Evolutionary conservation across 2,113 vertebrate genomes (phyloP).

Genomic region (Ptychochromis oligacanthus): DNA sequence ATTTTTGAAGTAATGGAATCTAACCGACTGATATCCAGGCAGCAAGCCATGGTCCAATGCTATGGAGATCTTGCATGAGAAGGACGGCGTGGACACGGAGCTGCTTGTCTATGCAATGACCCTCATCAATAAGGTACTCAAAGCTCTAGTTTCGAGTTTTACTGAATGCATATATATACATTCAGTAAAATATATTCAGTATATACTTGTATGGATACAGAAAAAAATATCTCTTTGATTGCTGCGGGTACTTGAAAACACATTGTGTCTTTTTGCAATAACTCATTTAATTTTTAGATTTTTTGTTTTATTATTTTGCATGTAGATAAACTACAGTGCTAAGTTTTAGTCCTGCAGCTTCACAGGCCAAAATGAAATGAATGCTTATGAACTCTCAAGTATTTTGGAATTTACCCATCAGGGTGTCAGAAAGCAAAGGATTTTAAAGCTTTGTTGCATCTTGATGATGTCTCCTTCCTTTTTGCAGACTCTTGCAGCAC

Average conservation of each 20-base stretch:
- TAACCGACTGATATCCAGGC: slow-evolving; percentile 69
- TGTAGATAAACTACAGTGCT: not conserved
- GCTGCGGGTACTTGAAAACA: not conserved
- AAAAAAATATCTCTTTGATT: too few species aligned
- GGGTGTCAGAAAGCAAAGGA: not conserved
- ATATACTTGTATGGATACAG: not conserved
- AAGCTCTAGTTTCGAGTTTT: not conserved
- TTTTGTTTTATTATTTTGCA: not conserved
- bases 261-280: not conserved
- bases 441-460: not conserved
- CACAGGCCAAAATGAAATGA: not conserved
- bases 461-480: not conserved
- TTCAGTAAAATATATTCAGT: too few species aligned
- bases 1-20: not conserved
- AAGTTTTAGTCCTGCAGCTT: not conserved
- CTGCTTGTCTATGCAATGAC: slow-evolving; percentile 94
- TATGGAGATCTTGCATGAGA: slow-evolving; percentile 94
- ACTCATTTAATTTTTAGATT: not conserved
- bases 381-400: not conserved
- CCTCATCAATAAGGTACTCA: slow-evolving; percentile 92
- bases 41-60: slow-evolving; percentile 87
- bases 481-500: slow-evolving; percentile 84
- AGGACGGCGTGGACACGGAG: slow-evolving; percentile 93
- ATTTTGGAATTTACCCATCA: not conserved
- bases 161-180: not conserved